These are phyloP conservation scores for Laodelphax striatellus DNA, from an alignment of 1,140 invertebrate species.

Conservation along the genomic window DNA sequence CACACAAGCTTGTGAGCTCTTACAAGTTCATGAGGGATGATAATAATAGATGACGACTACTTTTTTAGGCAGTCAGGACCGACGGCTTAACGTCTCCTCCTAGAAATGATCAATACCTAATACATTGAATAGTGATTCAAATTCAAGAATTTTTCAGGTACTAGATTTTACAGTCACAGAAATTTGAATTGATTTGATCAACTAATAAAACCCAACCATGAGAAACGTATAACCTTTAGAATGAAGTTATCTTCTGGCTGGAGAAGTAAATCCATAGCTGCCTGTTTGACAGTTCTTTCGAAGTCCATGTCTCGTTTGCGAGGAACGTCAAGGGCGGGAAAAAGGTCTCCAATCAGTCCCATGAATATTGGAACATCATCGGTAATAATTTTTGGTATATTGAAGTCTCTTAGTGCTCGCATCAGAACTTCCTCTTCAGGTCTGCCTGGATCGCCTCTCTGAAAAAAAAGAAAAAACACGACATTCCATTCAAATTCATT, in stretches of 20 bases:
- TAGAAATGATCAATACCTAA: too few relatives aligned
- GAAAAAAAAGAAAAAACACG: conserved; percentile 19
- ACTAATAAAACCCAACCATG: too few relatives aligned
- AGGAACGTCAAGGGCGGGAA: conserved; percentile 89
- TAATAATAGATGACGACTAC: too few relatives aligned
- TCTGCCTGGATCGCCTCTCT: conserved; percentile 76
- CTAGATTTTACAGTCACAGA: too few relatives aligned
- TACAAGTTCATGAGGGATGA: too few relatives aligned
- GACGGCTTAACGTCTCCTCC: too few relatives aligned
- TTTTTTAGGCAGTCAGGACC: too few relatives aligned
- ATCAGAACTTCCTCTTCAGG: conserved; percentile 97
- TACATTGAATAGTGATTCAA: too few relatives aligned
- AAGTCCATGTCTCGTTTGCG: conserved; percentile 88
- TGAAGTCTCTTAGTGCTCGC: conserved; percentile 91
- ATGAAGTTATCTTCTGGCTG: conserved; percentile 96
- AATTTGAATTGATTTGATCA: too few relatives aligned
- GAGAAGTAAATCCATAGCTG: conserved; percentile 73
- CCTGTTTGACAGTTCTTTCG: conserved; percentile 86
- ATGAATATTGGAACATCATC: conserved; percentile 95
- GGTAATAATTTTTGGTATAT: conserved; percentile 91
- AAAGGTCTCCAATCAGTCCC: conserved; percentile 91
- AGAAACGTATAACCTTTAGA: conserved; percentile 49
- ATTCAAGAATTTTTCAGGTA: too few relatives aligned
- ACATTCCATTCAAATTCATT: conserved; percentile 5
- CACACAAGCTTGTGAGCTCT: too few relatives aligned